A percentile compares a stretch with the other conserved stretches of the same genome.
Evolutionary conservation across 1,140 invertebrate genomes (phyloP).

Genomic region (Vanessa tameamea): DNA sequence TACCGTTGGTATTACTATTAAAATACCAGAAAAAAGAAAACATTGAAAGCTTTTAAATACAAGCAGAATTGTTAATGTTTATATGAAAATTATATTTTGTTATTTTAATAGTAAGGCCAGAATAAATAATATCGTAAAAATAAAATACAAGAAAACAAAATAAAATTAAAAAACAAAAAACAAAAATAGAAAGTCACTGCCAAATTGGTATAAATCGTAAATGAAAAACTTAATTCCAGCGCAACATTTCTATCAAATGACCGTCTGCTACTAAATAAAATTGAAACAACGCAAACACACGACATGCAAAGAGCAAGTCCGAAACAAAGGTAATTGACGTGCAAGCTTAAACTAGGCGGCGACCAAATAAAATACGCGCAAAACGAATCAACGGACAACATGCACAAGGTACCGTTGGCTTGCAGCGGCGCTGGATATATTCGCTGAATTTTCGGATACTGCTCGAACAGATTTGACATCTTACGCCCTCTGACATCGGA

Average conservation of each 20-base stretch:
- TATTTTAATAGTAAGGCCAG: slow-evolving; percentile 30
- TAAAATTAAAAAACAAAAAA: background rate
- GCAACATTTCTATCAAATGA: slow-evolving; percentile 37
- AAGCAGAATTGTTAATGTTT: slow-evolving; percentile 20
- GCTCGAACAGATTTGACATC: slow-evolving; percentile 87
- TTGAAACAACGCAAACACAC: slow-evolving; percentile 56
- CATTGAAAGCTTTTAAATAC: slow-evolving; percentile 4
- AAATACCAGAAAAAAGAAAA: slow-evolving; percentile 5
- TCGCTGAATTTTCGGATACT: slow-evolving; percentile 87
- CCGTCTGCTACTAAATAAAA: slow-evolving; percentile 52
- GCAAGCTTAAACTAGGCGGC: slow-evolving; percentile 58
- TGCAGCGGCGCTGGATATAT: slow-evolving; percentile 86
- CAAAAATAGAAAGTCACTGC: slow-evolving; percentile 13
- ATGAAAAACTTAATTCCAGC: slow-evolving; percentile 21
- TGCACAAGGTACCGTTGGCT: slow-evolving; percentile 72
- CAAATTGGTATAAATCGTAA: background rate
- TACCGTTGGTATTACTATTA: slow-evolving; percentile 23
- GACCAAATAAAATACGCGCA: slow-evolving; percentile 56
- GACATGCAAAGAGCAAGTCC: slow-evolving; percentile 63
- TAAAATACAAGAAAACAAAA: slow-evolving; percentile 2
- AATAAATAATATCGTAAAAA: slow-evolving; percentile 3
- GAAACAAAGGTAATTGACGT: slow-evolving; percentile 65
- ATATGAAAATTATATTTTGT: slow-evolving; percentile 14
- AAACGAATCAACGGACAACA: slow-evolving; percentile 61
- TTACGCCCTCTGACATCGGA: slow-evolving; percentile 72